These are phyloP conservation scores for Apamea sordens DNA, from an alignment of 2,888 invertebrate genomes.

Conservation along the genomic window DNA sequence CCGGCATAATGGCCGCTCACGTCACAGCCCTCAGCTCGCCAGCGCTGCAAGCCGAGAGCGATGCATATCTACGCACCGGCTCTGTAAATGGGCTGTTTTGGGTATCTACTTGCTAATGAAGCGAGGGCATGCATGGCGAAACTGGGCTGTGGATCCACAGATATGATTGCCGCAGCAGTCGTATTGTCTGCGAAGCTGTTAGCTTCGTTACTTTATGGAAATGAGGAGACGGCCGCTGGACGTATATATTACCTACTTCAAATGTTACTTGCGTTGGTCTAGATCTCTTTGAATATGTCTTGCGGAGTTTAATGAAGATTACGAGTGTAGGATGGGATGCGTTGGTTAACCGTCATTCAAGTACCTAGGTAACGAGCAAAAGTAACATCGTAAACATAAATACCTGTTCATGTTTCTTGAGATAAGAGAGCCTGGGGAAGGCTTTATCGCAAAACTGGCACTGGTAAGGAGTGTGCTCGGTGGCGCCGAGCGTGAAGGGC, in stretches of 20 bases:
- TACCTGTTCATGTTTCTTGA: slow-evolving; percentile 98
- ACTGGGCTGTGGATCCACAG: slow-evolving; percentile 85
- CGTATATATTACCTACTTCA: slow-evolving; percentile 56
- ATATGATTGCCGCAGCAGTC: slow-evolving; percentile 83
- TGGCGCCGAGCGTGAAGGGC: slow-evolving; percentile 92
- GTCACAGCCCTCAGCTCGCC: slow-evolving; percentile 82
- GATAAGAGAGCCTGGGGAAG: slow-evolving; percentile 95
- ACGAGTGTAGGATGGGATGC: slow-evolving; percentile 37
- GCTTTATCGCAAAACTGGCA: slow-evolving; percentile 98
- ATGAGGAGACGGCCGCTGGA: slow-evolving; percentile 64
- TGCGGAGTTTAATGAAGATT: slow-evolving; percentile 33
- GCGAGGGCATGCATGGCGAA: slow-evolving; percentile 82
- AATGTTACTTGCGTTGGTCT: slow-evolving; percentile 45
- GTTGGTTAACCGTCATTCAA: slow-evolving; percentile 21
- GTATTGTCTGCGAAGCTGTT: slow-evolving; percentile 80
- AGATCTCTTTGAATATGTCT: slow-evolving; percentile 41
- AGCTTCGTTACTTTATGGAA: slow-evolving; percentile 80
- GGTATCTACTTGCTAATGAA: slow-evolving; percentile 90
- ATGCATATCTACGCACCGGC: slow-evolving; percentile 88
- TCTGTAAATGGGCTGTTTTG: slow-evolving; percentile 89
- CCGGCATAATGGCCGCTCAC: slow-evolving; percentile 86
- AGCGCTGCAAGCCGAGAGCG: slow-evolving; percentile 81
- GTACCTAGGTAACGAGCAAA: slow-evolving; percentile 14
- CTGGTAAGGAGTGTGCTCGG: slow-evolving; percentile 95
- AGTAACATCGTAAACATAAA: slow-evolving; percentile 20